These are phyloP conservation scores for Notocelia uddmanniana DNA, from an alignment of 2,888 invertebrate species.

Conservation along the genomic window DNA sequence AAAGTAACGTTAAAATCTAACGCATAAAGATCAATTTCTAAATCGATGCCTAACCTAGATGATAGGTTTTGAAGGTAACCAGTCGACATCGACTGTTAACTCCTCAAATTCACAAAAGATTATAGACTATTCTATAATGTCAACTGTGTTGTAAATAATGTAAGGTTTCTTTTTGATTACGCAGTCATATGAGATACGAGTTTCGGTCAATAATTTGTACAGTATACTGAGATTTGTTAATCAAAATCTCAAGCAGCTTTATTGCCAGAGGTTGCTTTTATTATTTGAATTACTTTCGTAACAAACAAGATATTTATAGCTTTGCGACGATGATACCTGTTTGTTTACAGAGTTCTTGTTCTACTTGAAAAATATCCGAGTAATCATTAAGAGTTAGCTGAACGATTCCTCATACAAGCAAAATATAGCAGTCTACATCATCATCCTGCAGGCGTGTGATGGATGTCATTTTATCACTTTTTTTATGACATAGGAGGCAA, in stretches of 20 bases:
- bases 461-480: too few relatives aligned
- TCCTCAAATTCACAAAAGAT: not conserved
- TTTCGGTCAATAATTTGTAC: not conserved
- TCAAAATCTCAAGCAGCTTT: conserved; percentile 29
- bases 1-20: not conserved
- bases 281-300: conserved; percentile 18
- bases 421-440: too few relatives aligned
- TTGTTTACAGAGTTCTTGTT: not conserved
- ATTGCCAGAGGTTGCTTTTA: conserved; percentile 5
- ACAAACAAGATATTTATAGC: conserved; percentile 6
- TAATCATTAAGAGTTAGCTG: too few relatives aligned
- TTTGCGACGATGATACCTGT: not conserved
- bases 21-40: not conserved
- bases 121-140: not conserved
- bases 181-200: not conserved
- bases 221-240: conserved; percentile 33
- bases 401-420: too few relatives aligned
- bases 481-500: too few relatives aligned
- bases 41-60: not conserved
- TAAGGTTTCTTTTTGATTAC: not conserved
- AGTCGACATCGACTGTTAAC: not conserved
- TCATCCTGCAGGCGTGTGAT: too few relatives aligned
- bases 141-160: not conserved
- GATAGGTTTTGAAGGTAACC: not conserved
- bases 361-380: not conserved